A percentile compares a stretch with the other conserved stretches of the same genome.
These are phyloP conservation scores for Schizopygopsis malacanthus DNA, from an alignment of 2,797 vertebrate genomes.

Conservation along the genomic window DNA sequence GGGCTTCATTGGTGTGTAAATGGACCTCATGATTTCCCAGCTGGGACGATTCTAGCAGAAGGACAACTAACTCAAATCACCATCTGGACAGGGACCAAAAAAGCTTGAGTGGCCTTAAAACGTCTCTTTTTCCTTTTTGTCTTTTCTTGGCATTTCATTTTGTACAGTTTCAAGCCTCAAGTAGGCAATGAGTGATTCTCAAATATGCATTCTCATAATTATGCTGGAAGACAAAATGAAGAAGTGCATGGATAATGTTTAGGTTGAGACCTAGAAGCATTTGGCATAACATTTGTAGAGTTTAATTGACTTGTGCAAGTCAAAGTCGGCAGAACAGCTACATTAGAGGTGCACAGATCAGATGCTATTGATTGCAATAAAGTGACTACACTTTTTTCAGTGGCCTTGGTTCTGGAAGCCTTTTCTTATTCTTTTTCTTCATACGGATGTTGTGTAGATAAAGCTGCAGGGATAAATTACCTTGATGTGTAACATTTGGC, in stretches of 20 bases:
- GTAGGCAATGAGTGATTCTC: background rate
- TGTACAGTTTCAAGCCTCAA: background rate
- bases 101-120: slow-evolving; percentile 14
- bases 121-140: background rate
- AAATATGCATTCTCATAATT: background rate
- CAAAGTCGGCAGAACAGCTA: background rate
- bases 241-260: background rate
- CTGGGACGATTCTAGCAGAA: slow-evolving; percentile 21
- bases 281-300: background rate
- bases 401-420: background rate
- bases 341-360: background rate
- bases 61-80: slow-evolving; percentile 29
- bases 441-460: background rate
- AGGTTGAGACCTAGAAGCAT: slow-evolving; percentile 8
- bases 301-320: background rate
- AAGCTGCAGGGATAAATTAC: background rate
- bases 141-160: background rate
- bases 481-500: background rate
- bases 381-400: background rate
- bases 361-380: background rate
- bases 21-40: slow-evolving; percentile 27
- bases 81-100: slow-evolving; percentile 36
- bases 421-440: background rate
- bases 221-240: background rate
- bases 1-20: slow-evolving; percentile 48